A percentile compares a stretch with the other conserved stretches of the same genome.
Conservation (phyloP, 2,797 vertebrate species). For the Rhyacichthys aspro region DNA sequence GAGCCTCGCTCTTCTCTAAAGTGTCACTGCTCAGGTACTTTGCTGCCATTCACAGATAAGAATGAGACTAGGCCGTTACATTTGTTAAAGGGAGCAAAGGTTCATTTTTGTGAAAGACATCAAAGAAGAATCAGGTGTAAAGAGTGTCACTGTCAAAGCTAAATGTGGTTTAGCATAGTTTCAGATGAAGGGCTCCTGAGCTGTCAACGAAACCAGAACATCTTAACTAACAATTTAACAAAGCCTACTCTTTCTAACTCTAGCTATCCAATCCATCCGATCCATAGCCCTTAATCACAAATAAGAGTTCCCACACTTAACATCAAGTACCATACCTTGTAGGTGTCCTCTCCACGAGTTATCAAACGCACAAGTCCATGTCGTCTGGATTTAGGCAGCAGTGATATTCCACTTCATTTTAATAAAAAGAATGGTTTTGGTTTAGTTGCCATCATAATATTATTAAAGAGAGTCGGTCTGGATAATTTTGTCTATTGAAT, state of each 20-base stretch:
- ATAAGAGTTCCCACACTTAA: no score
- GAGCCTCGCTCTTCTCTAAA: slow-evolving; percentile 3
- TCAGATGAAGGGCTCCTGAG: slow-evolving; percentile 20
- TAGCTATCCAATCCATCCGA: no score
- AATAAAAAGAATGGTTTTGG: not conserved
- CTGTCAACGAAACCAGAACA: slow-evolving; percentile 8
- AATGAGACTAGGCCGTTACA: slow-evolving; percentile 2
- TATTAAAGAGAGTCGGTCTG: not conserved
- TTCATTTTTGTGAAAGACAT: slow-evolving; percentile 1
- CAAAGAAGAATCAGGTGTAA: slow-evolving; percentile 19
- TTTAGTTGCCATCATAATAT: slow-evolving; percentile 4
- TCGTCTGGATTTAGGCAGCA: no score
- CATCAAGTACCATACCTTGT: no score
- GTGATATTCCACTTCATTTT: no score
- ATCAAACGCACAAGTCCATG: no score
- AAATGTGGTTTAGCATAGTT: slow-evolving; percentile 11
- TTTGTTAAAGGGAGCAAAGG: not conserved
- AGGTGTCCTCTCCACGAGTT: not conserved
- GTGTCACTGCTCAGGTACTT: slow-evolving; percentile 9
- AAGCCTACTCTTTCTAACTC: no score
- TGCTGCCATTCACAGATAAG: slow-evolving; percentile 6
- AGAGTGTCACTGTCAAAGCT: slow-evolving; percentile 24
- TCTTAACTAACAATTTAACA: no score
- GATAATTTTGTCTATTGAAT: not conserved
- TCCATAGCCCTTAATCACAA: no score